Percentiles rank a stretch among this genome's conserved stretches.
phyloP scores from a whole-genome alignment of 2,888 invertebrate species.

The Parnassius glacialis region DNA sequence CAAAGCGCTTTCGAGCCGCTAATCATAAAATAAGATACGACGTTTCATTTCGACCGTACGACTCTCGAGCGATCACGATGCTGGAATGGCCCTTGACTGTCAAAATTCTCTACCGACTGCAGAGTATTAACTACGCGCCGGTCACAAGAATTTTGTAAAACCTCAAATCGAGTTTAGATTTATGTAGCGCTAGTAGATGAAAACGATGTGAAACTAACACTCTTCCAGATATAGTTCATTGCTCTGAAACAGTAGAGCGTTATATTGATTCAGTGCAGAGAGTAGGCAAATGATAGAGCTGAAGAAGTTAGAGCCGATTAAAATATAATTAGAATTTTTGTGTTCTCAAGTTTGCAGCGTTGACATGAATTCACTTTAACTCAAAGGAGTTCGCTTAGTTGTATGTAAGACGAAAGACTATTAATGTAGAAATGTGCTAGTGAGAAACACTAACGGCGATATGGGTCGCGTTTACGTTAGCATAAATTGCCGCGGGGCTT shows the following conservation, averaged over 20 bases:
- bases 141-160: conserved; percentile 57
- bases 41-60: conserved; percentile 81
- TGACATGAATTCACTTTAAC: conserved; percentile 43
- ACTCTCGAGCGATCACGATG: conserved; percentile 78
- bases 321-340: conserved; percentile 41
- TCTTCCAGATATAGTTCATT: conserved; percentile 29
- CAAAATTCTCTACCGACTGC: conserved; percentile 76
- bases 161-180: conserved; percentile 59
- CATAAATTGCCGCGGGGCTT: conserved; percentile 55
- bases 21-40: conserved; percentile 82
- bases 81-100: conserved; percentile 80
- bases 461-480: conserved; percentile 53
- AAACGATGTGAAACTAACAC: conserved; percentile 32
- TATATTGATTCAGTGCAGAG: conserved; percentile 25
- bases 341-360: conserved; percentile 44
- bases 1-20: conserved; percentile 82
- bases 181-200: conserved; percentile 39
- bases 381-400: conserved; percentile 33
- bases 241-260: conserved; percentile 31
- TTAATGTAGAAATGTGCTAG: conserved; percentile 39
- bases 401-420: conserved; percentile 43
- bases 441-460: conserved; percentile 23
- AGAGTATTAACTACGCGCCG: conserved; percentile 67
- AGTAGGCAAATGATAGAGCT: conserved; percentile 19
- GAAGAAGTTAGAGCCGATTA: conserved; percentile 24